Conservation (phyloP, 2,888 invertebrate genomes). For the Abscondita cerata region DNA sequence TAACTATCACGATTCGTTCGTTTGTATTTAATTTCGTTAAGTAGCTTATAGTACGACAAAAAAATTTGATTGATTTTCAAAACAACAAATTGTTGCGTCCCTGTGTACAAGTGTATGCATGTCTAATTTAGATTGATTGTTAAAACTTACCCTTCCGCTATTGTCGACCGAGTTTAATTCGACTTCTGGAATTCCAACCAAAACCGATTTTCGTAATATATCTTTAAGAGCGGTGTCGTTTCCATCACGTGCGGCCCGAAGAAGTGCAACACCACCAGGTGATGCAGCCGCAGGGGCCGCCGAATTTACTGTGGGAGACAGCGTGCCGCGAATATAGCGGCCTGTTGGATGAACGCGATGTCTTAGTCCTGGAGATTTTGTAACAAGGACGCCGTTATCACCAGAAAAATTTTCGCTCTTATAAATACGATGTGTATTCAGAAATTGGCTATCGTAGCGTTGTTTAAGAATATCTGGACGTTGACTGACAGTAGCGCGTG, state of each 20-base stretch:
- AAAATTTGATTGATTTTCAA: too few relatives aligned
- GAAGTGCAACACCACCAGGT: constrained; percentile 56
- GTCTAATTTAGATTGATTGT: constrained; percentile 15
- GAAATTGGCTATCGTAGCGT: constrained; percentile 38
- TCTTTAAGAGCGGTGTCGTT: constrained; percentile 60
- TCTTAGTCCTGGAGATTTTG: constrained; percentile 52
- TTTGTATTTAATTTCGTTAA: too few relatives aligned
- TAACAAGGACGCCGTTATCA: constrained; percentile 44
- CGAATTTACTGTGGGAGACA: constrained; percentile 57
- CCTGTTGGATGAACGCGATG: constrained; percentile 55
- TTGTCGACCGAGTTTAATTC: constrained; percentile 64
- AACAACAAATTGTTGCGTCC: constrained; percentile 6
- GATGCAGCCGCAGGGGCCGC: constrained; percentile 50
- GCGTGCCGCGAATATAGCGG: constrained; percentile 56
- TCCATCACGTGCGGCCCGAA: constrained; percentile 64
- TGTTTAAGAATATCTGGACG: constrained; percentile 42
- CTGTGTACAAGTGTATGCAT: too few relatives aligned
- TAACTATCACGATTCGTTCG: too few relatives aligned
- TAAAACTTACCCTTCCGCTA: constrained; percentile 64
- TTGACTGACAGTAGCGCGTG: constrained; percentile 48
- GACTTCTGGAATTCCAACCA: constrained; percentile 55
- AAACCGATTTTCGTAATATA: constrained; percentile 57
- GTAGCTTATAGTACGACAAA: too few relatives aligned
- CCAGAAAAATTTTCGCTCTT: constrained; percentile 8
- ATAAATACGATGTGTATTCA: constrained; percentile 31